Evolutionary conservation across 2,888 invertebrate species (phyloP).

Genomic region (Ormyrus labotus): DNA sequence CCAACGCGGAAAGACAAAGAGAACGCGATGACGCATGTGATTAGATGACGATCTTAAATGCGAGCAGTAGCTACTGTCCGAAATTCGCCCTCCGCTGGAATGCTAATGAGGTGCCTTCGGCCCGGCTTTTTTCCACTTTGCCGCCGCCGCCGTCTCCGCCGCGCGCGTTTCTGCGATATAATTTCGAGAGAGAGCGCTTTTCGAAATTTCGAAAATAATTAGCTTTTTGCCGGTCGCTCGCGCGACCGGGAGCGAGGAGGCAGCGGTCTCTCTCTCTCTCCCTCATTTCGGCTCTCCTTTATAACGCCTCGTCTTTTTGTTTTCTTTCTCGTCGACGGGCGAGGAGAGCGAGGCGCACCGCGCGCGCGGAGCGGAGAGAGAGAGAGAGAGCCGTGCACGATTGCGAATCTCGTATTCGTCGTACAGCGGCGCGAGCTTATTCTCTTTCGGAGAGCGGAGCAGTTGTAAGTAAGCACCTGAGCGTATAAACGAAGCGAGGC

Average conservation of each 20-base stretch:
- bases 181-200: conserved; percentile 4
- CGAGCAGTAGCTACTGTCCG: conserved; percentile 3
- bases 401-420: conserved; percentile 34
- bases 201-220: not conserved
- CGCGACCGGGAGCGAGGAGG: not conserved
- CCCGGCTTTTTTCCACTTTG: conserved; percentile 3
- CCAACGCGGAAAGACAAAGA: conserved; percentile 49
- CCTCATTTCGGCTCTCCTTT: conserved; percentile 42
- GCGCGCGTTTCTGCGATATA: not conserved
- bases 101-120: conserved; percentile 32
- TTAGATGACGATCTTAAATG: conserved; percentile 42
- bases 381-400: conserved; percentile 4
- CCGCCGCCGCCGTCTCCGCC: not conserved
- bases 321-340: conserved; percentile 11
- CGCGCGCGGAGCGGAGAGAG: not conserved
- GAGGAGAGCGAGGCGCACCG: not conserved
- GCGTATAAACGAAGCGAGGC: conserved; percentile 64
- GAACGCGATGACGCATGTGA: conserved; percentile 57
- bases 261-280: conserved; percentile 10
- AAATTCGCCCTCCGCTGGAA: conserved; percentile 31
- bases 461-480: conserved; percentile 63
- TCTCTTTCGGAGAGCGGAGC: conserved; percentile 48
- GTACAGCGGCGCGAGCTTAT: not conserved
- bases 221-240: not conserved
- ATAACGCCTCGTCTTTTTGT: conserved; percentile 42